Conservation (phyloP, 23 tunicate species). For the Corella eumyota region DNA sequence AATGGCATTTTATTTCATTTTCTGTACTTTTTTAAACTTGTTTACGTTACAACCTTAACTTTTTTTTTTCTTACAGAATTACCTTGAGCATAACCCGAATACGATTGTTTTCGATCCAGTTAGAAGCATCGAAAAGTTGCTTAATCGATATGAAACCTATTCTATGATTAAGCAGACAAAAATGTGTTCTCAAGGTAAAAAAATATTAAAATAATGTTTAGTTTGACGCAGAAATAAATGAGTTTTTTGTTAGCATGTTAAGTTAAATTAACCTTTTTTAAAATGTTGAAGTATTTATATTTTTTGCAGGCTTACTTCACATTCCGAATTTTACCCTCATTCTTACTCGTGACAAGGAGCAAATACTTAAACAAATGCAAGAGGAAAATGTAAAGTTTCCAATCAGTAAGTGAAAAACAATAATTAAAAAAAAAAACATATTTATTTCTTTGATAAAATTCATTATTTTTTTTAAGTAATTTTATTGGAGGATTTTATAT, state of each 20-base stretch:
- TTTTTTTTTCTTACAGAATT: conserved; percentile 38
- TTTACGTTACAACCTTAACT: no score
- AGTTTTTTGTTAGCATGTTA: no score
- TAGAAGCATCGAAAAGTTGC: conserved; percentile 36
- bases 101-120: conserved; percentile 67
- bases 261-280: no score
- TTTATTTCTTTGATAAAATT: no score
- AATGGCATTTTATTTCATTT: not conserved
- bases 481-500: no score
- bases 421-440: no score
- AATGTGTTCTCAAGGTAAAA: conserved; percentile 36
- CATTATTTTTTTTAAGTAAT: no score
- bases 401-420: conserved; percentile 26
- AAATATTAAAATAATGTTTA: not conserved
- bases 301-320: conserved; percentile 44
- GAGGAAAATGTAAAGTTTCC: conserved; percentile 57
- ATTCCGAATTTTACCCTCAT: conserved; percentile 60
- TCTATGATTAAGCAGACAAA: conserved; percentile 31
- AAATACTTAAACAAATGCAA: conserved; percentile 37
- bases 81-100: conserved; percentile 32
- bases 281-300: no score
- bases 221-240: no score
- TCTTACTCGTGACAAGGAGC: conserved; percentile 13
- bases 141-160: conserved; percentile 78
- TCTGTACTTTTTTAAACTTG: not conserved